phyloP scores from a whole-genome alignment of 1,140 invertebrate genomes.

The Vollenhovia emeryi region DNA sequence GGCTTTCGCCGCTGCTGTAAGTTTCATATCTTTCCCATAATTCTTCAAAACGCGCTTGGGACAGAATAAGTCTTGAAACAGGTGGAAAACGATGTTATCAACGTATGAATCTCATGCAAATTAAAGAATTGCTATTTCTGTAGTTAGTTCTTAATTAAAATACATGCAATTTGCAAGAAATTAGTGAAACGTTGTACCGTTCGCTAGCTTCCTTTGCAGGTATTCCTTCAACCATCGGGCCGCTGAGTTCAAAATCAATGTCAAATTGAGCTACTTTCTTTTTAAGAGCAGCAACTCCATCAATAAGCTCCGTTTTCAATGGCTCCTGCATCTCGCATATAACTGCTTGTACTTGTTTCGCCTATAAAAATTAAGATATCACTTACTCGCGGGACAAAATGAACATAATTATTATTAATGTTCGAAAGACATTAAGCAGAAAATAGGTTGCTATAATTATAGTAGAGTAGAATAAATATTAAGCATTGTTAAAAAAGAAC shows the following conservation, averaged over 20 bases:
- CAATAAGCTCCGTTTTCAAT: constrained; percentile 89
- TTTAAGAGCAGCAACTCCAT: constrained; percentile 89
- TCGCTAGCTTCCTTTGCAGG: constrained; percentile 94
- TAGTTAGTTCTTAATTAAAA: constrained; percentile 1
- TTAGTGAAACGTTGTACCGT: constrained; percentile 81
- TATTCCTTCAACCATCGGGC: constrained; percentile 94
- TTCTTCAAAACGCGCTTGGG: constrained; percentile 92
- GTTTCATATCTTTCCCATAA: constrained; percentile 92
- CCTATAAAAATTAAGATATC: constrained; percentile 81
- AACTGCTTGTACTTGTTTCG: constrained; percentile 89
- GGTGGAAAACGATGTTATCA: not conserved
- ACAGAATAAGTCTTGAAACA: constrained; percentile 88
- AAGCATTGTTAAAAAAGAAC: not conserved
- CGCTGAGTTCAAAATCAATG: constrained; percentile 90
- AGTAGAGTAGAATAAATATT: not conserved
- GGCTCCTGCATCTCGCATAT: constrained; percentile 92
- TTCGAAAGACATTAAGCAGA: no score
- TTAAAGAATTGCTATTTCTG: not conserved
- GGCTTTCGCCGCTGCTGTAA: constrained; percentile 92
- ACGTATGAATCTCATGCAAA: not conserved
- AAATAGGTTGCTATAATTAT: no score
- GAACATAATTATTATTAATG: not conserved
- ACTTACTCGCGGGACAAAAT: not conserved
- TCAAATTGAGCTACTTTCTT: constrained; percentile 90
- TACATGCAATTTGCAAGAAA: not conserved